Evolutionary conservation across 2,113 vertebrate genomes (phyloP).

Genomic region (Cyprinodon brontotheroides): DNA sequence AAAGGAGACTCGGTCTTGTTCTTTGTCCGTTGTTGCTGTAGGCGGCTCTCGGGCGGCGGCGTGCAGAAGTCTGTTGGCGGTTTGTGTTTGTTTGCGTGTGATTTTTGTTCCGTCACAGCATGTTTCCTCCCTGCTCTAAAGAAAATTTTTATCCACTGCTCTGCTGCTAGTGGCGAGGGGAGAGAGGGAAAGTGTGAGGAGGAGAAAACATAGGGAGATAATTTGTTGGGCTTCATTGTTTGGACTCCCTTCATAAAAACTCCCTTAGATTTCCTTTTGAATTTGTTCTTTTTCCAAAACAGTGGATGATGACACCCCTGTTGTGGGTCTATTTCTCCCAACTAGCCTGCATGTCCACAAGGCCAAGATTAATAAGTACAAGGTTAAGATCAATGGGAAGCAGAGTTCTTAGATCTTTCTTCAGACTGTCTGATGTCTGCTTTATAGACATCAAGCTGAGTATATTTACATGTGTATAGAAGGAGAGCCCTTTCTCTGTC

Average conservation of each 20-base stretch:
- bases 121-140: slow-evolving; percentile 34
- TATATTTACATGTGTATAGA: slow-evolving; percentile 37
- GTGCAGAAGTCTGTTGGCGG: slow-evolving; percentile 31
- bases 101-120: slow-evolving; percentile 40
- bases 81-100: slow-evolving; percentile 39
- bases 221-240: slow-evolving; percentile 42
- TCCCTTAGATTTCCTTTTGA: slow-evolving; percentile 3
- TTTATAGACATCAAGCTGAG: slow-evolving; percentile 26
- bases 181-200: slow-evolving; percentile 26
- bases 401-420: slow-evolving; percentile 28
- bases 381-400: slow-evolving; percentile 31
- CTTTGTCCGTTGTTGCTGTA: slow-evolving; percentile 54
- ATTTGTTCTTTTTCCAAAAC: slow-evolving; percentile 46
- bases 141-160: slow-evolving; percentile 42
- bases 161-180: slow-evolving; percentile 41
- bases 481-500: background rate
- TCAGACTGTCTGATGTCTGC: slow-evolving; percentile 20
- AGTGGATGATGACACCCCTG: slow-evolving; percentile 43
- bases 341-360: slow-evolving; percentile 20
- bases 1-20: slow-evolving; percentile 31
- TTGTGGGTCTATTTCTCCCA: slow-evolving; percentile 37
- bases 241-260: slow-evolving; percentile 22
- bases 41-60: slow-evolving; percentile 56
- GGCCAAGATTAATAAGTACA: slow-evolving; percentile 16
- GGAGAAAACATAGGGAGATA: slow-evolving; percentile 28